phyloP scores from a whole-genome alignment of 1,140 invertebrate genomes.

The Spodoptera litura region DNA sequence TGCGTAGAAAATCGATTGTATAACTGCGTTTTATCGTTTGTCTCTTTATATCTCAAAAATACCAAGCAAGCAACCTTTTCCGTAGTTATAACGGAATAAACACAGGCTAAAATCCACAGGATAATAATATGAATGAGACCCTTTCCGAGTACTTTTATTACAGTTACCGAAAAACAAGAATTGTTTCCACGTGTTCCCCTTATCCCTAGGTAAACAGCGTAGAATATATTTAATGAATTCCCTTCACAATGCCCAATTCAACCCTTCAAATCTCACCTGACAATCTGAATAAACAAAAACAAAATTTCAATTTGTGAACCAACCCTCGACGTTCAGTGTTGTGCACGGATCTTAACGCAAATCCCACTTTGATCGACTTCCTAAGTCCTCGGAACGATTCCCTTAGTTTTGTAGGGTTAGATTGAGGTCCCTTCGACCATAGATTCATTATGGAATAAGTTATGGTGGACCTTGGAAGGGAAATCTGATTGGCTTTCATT shows the following conservation, averaged over 20 bases:
- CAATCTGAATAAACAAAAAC: slow-evolving; percentile 75
- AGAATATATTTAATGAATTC: slow-evolving; percentile 10
- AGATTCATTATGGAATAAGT: slow-evolving; percentile 32
- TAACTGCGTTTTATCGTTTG: too few species aligned
- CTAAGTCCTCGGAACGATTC: slow-evolving; percentile 57
- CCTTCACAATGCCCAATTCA: slow-evolving; percentile 13
- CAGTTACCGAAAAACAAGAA: not conserved
- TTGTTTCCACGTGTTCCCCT: not conserved
- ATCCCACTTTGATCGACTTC: slow-evolving; percentile 82
- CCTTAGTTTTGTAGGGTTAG: slow-evolving; percentile 37
- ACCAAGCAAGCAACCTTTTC: too few species aligned
- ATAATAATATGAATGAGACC: too few species aligned
- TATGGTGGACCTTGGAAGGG: slow-evolving; percentile 1
- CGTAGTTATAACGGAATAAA: too few species aligned
- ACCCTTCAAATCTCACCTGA: slow-evolving; percentile 61
- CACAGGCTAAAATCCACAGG: too few species aligned
- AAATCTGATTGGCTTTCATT: slow-evolving; percentile 29
- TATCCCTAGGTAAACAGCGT: not conserved
- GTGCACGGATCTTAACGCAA: slow-evolving; percentile 67
- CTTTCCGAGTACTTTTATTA: too few species aligned
- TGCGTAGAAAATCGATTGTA: not conserved
- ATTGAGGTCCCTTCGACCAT: slow-evolving; percentile 1
- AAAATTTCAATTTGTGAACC: slow-evolving; percentile 77
- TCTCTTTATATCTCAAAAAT: too few species aligned
- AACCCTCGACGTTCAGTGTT: slow-evolving; percentile 57